Conservation (phyloP, 2,113 vertebrate genomes). For the Entosphenus tridentatus region DNA sequence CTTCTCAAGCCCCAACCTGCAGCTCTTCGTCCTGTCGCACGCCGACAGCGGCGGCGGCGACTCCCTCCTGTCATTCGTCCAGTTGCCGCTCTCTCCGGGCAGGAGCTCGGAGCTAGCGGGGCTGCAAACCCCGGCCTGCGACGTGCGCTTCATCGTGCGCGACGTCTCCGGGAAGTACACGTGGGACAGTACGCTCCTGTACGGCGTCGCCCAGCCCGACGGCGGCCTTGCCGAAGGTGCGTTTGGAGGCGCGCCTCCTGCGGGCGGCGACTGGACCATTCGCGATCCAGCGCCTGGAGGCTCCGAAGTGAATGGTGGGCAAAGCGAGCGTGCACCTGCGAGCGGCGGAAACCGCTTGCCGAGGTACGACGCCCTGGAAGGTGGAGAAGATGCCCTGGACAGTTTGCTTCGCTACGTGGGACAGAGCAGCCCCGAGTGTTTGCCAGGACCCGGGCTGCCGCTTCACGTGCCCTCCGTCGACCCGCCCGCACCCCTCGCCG, state of each 20-base stretch:
- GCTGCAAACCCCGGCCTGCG: slow-evolving; percentile 56
- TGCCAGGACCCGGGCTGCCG: slow-evolving; percentile 20
- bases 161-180: slow-evolving; percentile 92
- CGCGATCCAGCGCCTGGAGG: no score
- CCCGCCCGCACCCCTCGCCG: not conserved
- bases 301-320: no score
- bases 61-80: not conserved
- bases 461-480: not conserved
- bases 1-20: slow-evolving; percentile 84
- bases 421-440: slow-evolving; percentile 68
- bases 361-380: slow-evolving; percentile 38
- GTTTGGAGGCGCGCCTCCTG: not conserved
- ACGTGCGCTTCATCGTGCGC: slow-evolving; percentile 70
- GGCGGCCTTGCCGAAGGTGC: not conserved
- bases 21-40: slow-evolving; percentile 79
- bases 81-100: no score
- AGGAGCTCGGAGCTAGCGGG: slow-evolving; percentile 41
- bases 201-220: slow-evolving; percentile 38
- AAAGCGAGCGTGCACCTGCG: no score
- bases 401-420: slow-evolving; percentile 87
- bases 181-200: slow-evolving; percentile 83
- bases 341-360: no score
- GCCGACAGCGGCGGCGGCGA: not conserved
- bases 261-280: no score
- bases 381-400: slow-evolving; percentile 74